A percentile compares a stretch with the other conserved stretches of the same genome.
Evolutionary conservation across 2,888 invertebrate genomes (phyloP).

Genomic region (Meiosimyza decipiens): DNA sequence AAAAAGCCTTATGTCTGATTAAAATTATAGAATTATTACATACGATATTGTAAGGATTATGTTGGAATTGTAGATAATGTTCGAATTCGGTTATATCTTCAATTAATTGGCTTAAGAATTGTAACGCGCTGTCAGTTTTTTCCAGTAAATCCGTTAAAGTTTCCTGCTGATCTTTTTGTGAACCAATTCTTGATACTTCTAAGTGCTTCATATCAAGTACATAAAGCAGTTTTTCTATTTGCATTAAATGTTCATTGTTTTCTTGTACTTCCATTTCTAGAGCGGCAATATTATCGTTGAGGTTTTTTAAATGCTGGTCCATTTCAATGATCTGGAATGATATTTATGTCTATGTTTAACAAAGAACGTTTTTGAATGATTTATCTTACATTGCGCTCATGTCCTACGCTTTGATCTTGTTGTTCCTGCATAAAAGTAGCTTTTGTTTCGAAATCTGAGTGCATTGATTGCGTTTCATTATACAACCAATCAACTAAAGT

Average conservation of each 20-base stretch:
- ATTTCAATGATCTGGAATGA: slow-evolving; percentile 26
- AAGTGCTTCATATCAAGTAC: slow-evolving; percentile 16
- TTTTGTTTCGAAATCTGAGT: slow-evolving; percentile 36
- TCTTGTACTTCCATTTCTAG: slow-evolving; percentile 30
- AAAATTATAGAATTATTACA: neutral
- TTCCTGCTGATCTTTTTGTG: neutral
- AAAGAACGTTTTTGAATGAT: neutral
- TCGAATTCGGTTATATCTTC: slow-evolving; percentile 24
- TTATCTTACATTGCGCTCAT: slow-evolving; percentile 35
- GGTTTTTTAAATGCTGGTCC: slow-evolving; percentile 18
- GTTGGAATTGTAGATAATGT: slow-evolving; percentile 14
- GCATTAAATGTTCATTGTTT: slow-evolving; percentile 14
- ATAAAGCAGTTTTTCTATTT: slow-evolving; percentile 10
- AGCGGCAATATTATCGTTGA: slow-evolving; percentile 19
- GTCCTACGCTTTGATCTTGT: slow-evolving; percentile 20
- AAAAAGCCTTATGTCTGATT: neutral
- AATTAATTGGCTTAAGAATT: slow-evolving; percentile 10
- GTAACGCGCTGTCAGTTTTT: slow-evolving; percentile 21
- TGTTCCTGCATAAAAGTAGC: slow-evolving; percentile 26
- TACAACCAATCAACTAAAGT: slow-evolving; percentile 30
- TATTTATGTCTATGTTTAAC: neutral
- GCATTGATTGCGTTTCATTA: slow-evolving; percentile 28
- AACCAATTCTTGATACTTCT: neutral
- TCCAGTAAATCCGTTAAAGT: slow-evolving; percentile 22
- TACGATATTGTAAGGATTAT: slow-evolving; percentile 35